These are phyloP conservation scores for Microplitis demolitor DNA, from an alignment of 1,140 invertebrate species.

Conservation along the genomic window DNA sequence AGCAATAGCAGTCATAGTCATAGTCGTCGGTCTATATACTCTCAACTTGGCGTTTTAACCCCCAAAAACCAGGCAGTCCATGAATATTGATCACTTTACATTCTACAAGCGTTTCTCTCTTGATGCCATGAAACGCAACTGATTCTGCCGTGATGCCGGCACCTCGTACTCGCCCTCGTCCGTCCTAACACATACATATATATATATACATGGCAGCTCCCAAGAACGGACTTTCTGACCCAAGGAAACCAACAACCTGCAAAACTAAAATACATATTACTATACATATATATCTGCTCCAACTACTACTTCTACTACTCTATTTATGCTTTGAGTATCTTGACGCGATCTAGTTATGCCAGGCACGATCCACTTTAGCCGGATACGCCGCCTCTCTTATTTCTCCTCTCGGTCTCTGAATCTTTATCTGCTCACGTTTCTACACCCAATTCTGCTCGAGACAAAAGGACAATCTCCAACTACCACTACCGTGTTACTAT, in stretches of 20 bases:
- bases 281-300: too few species aligned
- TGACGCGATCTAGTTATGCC: slow-evolving; percentile 57
- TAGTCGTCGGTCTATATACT: too few species aligned
- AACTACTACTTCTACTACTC: slow-evolving; percentile 29
- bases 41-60: slow-evolving; percentile 22
- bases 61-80: slow-evolving; percentile 49
- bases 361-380: slow-evolving; percentile 45
- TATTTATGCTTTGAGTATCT: slow-evolving; percentile 55
- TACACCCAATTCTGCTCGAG: slow-evolving; percentile 6
- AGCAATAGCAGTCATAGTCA: background rate
- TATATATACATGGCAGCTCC: background rate
- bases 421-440: slow-evolving; percentile 11
- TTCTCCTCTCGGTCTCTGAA: background rate
- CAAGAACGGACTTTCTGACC: background rate
- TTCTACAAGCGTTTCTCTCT: slow-evolving; percentile 31
- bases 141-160: slow-evolving; percentile 14
- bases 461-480: background rate
- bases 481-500: background rate
- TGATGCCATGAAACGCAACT: slow-evolving; percentile 2
- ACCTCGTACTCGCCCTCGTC: background rate
- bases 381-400: slow-evolving; percentile 3
- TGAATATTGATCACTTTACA: slow-evolving; percentile 60
- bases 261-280: background rate
- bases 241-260: background rate
- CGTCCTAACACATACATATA: background rate